A percentile compares a stretch with the other conserved stretches of the same genome.
phyloP scores from a whole-genome alignment of 2,113 vertebrate genomes.

The Sylvietta virens region DNA sequence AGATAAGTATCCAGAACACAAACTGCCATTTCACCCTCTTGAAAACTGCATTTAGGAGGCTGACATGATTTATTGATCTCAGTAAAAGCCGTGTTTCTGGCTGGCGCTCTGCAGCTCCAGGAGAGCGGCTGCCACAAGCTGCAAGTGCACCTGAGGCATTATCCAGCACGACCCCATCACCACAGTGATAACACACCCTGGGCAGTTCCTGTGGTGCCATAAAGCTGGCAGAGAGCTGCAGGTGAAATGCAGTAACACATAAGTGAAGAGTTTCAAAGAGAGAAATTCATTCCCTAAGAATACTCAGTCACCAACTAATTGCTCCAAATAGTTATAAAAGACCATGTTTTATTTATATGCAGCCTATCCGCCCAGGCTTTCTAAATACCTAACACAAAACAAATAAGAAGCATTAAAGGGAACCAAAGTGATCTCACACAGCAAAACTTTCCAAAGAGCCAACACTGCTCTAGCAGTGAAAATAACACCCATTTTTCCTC shows the following conservation, averaged over 20 bases:
- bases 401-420: background rate
- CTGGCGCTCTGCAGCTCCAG: background rate
- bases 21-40: background rate
- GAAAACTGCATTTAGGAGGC: background rate
- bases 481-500: background rate
- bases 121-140: background rate
- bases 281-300: background rate
- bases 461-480: background rate
- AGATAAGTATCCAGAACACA: background rate
- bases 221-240: background rate
- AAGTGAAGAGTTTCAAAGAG: background rate
- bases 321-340: background rate
- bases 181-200: background rate
- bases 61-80: background rate
- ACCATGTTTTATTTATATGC: background rate
- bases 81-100: background rate
- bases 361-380: background rate
- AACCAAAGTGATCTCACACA: background rate
- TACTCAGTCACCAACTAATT: background rate
- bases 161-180: rapidly evolving
- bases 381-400: background rate
- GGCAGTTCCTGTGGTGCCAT: background rate
- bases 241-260: background rate
- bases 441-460: background rate
- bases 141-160: background rate